phyloP scores from a whole-genome alignment of 1,140 invertebrate species.

The Teleopsis dalmanni region DNA sequence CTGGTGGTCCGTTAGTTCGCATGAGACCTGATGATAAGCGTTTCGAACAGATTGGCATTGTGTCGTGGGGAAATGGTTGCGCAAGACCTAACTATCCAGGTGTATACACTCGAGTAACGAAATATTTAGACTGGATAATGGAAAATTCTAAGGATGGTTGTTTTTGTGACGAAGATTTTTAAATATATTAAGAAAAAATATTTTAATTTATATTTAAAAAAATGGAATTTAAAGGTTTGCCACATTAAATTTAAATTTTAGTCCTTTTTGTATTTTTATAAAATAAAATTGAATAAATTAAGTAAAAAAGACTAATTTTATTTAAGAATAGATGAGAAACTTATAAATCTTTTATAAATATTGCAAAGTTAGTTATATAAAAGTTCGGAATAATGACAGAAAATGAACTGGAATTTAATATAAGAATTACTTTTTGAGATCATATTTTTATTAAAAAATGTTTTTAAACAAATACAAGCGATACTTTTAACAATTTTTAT shows the following conservation, averaged over 20 bases:
- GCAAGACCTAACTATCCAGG: constrained; percentile 66
- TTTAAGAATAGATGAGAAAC: background rate
- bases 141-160: constrained; percentile 65
- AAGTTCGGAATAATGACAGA: too few species aligned
- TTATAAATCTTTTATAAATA: background rate
- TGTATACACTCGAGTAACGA: constrained; percentile 70
- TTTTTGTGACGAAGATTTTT: constrained; percentile 55
- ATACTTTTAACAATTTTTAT: too few species aligned
- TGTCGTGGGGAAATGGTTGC: constrained; percentile 63
- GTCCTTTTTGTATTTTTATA: background rate
- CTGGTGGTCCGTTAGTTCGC: constrained; percentile 77
- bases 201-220: background rate
- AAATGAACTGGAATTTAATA: too few species aligned
- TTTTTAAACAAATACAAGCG: too few species aligned
- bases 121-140: constrained; percentile 68
- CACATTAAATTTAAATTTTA: background rate
- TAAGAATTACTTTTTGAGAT: too few species aligned
- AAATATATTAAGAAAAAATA: background rate
- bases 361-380: background rate
- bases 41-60: constrained; percentile 68
- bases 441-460: too few species aligned
- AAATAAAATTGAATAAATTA: background rate
- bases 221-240: background rate
- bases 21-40: constrained; percentile 63
- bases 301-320: background rate